A percentile compares a stretch with the other conserved stretches of the same genome.
Evolutionary conservation across 2,797 vertebrate genomes (phyloP).

Genomic region (Macropodus opercularis): DNA sequence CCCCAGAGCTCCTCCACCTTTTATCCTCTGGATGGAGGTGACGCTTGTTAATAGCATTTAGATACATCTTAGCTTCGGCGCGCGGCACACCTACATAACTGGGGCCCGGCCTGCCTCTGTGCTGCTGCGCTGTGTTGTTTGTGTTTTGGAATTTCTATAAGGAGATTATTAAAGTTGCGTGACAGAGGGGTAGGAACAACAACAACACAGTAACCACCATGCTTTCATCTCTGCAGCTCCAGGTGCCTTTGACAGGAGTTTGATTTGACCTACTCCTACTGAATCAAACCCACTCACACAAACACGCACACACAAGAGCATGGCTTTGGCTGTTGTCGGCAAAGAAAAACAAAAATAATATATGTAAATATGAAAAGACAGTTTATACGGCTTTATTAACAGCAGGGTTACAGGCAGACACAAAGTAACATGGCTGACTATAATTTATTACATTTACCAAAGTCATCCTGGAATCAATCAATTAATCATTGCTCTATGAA

Average conservation of each 20-base stretch:
- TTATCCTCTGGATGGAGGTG: slow-evolving; percentile 32
- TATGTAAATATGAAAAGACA: slow-evolving; percentile 7
- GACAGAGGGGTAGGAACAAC: slow-evolving; percentile 55
- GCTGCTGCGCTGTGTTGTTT: slow-evolving; percentile 32
- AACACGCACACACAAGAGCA: slow-evolving; percentile 3
- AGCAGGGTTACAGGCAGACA: neutral
- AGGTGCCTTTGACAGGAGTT: slow-evolving; percentile 64
- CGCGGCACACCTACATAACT: slow-evolving; percentile 27
- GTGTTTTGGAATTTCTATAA: slow-evolving; percentile 72
- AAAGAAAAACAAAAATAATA: neutral
- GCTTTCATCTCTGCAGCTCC: slow-evolving; percentile 61
- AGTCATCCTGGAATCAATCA: too few species aligned
- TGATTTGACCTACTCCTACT: slow-evolving; percentile 26
- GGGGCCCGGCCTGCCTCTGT: slow-evolving; percentile 34
- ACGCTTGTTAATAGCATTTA: slow-evolving; percentile 70
- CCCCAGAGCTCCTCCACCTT: slow-evolving; percentile 33
- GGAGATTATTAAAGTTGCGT: slow-evolving; percentile 65
- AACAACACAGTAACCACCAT: slow-evolving; percentile 19
- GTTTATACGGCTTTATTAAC: slow-evolving; percentile 1
- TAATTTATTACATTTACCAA: too few species aligned
- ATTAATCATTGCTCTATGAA: too few species aligned
- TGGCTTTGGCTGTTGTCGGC: slow-evolving; percentile 2
- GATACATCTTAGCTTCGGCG: slow-evolving; percentile 60
- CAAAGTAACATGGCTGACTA: too few species aligned
- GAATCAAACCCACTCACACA: neutral